A percentile compares a stretch with the other conserved stretches of the same genome.
These are phyloP conservation scores for Dolomedes plantarius DNA, from an alignment of 2,888 invertebrate genomes.

Conservation along the genomic window DNA sequence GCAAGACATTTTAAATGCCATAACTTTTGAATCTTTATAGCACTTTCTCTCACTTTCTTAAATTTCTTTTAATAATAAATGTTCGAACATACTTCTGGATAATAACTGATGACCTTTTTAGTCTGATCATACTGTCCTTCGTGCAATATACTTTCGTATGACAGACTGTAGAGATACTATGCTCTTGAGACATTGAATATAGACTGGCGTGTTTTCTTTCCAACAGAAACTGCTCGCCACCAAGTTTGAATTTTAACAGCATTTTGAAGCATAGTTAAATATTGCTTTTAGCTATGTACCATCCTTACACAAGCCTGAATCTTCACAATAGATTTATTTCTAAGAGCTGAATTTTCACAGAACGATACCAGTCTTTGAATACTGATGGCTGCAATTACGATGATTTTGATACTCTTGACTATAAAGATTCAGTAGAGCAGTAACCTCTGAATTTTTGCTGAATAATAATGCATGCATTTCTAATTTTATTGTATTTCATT, in stretches of 20 bases:
- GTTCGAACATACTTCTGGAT: slow-evolving; percentile 2
- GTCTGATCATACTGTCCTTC: background rate
- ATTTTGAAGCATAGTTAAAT: background rate
- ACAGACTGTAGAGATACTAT: slow-evolving; percentile 9
- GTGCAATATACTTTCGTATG: background rate
- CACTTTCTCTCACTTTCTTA: background rate
- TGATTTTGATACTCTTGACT: background rate
- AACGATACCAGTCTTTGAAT: slow-evolving; percentile 21
- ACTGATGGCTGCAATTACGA: background rate
- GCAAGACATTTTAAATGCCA: background rate
- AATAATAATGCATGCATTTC: background rate
- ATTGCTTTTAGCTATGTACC: background rate
- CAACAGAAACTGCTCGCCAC: background rate
- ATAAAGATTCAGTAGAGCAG: background rate
- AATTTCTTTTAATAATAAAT: background rate
- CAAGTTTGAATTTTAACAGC: background rate
- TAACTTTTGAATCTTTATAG: background rate
- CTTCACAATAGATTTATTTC: slow-evolving; percentile 2
- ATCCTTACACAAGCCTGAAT: slow-evolving; percentile 32
- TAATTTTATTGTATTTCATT: background rate
- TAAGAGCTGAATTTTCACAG: background rate
- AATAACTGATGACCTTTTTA: background rate
- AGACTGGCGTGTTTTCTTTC: background rate
- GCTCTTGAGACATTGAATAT: background rate
- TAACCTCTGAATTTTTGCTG: slow-evolving; percentile 14